A percentile compares a stretch with the other conserved stretches of the same genome.
These are phyloP conservation scores for Chlorospingus semifuscus DNA, from an alignment of 2,797 vertebrate genomes.

Conservation along the genomic window DNA sequence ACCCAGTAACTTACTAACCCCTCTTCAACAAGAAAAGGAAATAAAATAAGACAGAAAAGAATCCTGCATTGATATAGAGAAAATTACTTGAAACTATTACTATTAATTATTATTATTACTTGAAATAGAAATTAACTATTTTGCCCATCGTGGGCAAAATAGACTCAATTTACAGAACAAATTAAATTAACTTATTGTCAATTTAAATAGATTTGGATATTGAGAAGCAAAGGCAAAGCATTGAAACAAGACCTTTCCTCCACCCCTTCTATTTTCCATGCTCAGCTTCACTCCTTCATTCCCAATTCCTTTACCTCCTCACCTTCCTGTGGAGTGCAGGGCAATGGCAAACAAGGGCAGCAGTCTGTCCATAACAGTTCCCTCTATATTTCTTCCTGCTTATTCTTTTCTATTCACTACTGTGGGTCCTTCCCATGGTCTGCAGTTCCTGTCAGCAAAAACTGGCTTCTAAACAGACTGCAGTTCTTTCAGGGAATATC, in stretches of 20 bases:
- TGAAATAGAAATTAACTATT: too few species aligned
- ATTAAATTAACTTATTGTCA: neutral
- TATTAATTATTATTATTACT: too few species aligned
- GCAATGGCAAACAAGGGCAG: neutral
- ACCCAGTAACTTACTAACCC: neutral
- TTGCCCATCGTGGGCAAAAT: neutral
- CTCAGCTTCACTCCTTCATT: neutral
- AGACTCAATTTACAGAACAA: neutral
- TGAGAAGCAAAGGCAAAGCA: neutral
- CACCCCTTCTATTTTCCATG: neutral
- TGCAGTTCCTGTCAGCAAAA: neutral
- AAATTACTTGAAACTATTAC: neutral
- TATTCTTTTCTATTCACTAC: neutral
- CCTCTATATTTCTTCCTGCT: neutral
- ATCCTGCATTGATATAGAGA: neutral
- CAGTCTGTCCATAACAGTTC: neutral
- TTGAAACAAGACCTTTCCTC: neutral
- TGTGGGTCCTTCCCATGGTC: neutral
- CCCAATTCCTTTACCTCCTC: neutral
- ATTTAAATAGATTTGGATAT: neutral
- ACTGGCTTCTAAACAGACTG: neutral
- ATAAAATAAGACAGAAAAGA: neutral
- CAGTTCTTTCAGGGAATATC: neutral
- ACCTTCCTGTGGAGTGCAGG: fast-evolving
- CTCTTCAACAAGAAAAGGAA: neutral